A percentile compares a stretch with the other conserved stretches of the same genome.
These are phyloP conservation scores for Rhagoletis zephyria DNA, from an alignment of 1,140 invertebrate genomes.

Conservation along the genomic window DNA sequence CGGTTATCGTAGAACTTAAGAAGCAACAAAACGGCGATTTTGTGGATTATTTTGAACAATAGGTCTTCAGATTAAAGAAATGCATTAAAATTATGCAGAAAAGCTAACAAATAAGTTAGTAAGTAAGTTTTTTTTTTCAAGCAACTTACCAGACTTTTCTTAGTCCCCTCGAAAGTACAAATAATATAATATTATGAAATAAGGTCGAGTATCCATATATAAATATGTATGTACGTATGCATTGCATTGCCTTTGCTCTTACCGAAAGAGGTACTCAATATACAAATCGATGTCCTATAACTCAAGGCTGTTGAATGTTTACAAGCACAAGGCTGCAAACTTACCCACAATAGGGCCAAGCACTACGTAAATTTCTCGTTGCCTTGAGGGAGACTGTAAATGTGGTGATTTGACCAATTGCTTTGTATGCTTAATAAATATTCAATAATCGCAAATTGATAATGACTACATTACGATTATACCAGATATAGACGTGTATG, in stretches of 20 bases:
- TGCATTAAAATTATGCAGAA: no score
- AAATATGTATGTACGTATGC: background rate
- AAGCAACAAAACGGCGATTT: no score
- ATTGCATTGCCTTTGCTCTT: background rate
- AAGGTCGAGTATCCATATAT: background rate
- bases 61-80: no score
- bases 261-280: background rate
- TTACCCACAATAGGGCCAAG: no score
- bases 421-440: constrained; percentile 7
- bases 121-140: no score
- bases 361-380: background rate
- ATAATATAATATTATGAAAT: no score
- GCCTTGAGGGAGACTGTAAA: background rate
- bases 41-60: no score
- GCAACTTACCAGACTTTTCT: no score
- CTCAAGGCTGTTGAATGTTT: background rate
- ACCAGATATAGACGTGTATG: no score
- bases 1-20: no score
- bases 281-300: background rate
- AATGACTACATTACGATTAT: constrained; percentile 16
- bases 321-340: background rate
- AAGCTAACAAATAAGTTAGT: no score
- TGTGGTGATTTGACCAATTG: constrained; percentile 4
- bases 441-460: constrained; percentile 40
- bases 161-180: no score